These are phyloP conservation scores for Trissoscelio sp. DNA, from an alignment of 2,888 invertebrate species.

Conservation along the genomic window DNA sequence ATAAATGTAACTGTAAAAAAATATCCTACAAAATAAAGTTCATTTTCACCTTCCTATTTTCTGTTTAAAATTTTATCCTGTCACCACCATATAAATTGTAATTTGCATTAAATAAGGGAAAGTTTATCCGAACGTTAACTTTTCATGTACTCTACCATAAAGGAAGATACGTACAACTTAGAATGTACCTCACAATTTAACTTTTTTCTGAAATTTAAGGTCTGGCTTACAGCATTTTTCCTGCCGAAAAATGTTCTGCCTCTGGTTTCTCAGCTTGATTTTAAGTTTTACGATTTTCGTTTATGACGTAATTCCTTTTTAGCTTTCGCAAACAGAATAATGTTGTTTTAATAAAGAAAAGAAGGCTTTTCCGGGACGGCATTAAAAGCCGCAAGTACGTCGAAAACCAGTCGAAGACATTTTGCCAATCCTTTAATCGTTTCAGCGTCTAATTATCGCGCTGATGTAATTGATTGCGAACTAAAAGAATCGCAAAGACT, in stretches of 20 bases:
- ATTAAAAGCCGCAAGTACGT: not conserved
- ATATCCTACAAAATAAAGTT: too few species aligned
- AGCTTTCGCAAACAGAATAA: not conserved
- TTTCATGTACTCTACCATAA: not conserved
- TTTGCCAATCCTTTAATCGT: slow-evolving; percentile 24
- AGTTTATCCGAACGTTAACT: not conserved
- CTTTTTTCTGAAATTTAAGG: not conserved
- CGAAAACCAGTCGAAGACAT: slow-evolving; percentile 3
- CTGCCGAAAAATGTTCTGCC: too few species aligned
- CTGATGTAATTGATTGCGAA: slow-evolving; percentile 11
- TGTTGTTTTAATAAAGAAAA: slow-evolving; percentile 2
- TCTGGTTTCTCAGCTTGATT: not conserved
- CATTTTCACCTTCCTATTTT: too few species aligned
- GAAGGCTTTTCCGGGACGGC: not conserved
- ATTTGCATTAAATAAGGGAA: not conserved
- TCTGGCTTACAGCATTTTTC: not conserved
- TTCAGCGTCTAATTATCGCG: slow-evolving; percentile 6
- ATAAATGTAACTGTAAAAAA: too few species aligned
- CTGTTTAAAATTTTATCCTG: too few species aligned
- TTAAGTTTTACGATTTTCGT: not conserved
- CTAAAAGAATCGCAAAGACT: slow-evolving; percentile 2
- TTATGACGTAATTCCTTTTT: not conserved
- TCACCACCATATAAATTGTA: not conserved
- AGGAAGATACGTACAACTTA: not conserved
- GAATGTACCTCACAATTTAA: not conserved